Conservation (phyloP, 2,113 vertebrate genomes). For the Pseudorhombus dupliciocellatus region DNA sequence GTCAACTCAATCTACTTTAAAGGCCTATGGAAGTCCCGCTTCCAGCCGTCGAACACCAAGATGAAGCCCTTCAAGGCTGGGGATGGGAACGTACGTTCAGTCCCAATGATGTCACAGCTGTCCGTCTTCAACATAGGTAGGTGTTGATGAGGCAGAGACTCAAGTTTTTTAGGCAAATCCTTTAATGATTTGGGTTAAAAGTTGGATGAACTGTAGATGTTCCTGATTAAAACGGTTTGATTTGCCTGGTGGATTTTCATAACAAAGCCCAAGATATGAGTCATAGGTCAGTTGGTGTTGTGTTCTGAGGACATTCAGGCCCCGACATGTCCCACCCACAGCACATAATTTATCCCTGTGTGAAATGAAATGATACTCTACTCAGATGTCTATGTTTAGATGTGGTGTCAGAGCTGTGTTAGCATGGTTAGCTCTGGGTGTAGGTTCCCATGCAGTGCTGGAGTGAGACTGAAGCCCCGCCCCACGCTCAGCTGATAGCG, state of each 20-base stretch:
- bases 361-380: slow-evolving; percentile 47
- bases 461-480: slow-evolving; percentile 3
- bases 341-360: slow-evolving; percentile 52
- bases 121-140: slow-evolving; percentile 91
- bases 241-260: background rate
- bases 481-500: background rate
- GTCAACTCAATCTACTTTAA: slow-evolving; percentile 95
- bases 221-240: background rate
- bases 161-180: no score
- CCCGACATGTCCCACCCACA: slow-evolving; percentile 7
- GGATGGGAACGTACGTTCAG: slow-evolving; percentile 86
- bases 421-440: background rate
- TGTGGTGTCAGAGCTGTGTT: slow-evolving; percentile 18
- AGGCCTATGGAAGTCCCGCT: slow-evolving; percentile 93
- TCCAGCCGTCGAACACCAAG: slow-evolving; percentile 91
- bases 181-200: no score
- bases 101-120: slow-evolving; percentile 94
- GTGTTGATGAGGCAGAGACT: slow-evolving; percentile 39
- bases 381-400: slow-evolving; percentile 67
- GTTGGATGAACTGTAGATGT: background rate
- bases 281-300: background rate
- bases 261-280: background rate
- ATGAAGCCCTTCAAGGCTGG: slow-evolving; percentile 84
- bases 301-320: slow-evolving; percentile 2
- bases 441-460: slow-evolving; percentile 5